Base-by-base conservation (phyloP, 2,113 vertebrate genomes). In the Todiramphus saurophagus region DNA sequence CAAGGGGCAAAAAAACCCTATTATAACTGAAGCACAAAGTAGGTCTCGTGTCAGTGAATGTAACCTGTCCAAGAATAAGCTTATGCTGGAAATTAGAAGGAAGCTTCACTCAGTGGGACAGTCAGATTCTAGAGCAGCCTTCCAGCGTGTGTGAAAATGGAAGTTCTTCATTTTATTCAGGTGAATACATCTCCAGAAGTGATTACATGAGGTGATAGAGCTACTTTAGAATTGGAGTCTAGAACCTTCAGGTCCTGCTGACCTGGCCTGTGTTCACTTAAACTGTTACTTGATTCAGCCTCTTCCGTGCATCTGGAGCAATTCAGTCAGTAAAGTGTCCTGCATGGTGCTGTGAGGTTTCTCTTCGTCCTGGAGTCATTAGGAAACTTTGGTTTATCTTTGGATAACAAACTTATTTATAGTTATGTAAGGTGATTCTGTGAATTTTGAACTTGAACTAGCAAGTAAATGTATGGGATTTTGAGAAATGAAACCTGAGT, bases 1-100 rank as follows among this genome's bases (percentile, higher is more conserved):
- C 3, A 21, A 23, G 28, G 10, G 7, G 9, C 5, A 7, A 9
- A 18, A 30, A 63, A 19, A 11, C 16, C 19, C 18, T 64, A 0
- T 75, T 78, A 17, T 15, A 24, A 15, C 31, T 48, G 27, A 79
- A 92, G 13, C 14, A 14, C 5, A 4, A 53, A 16, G 16, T 44
- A 23, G 5, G 0, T 73, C 20, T 28, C 27, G 5, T 14, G 35
- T 58, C 44, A 35, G 14, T 66, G 46, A 60, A 7, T 28, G 9
- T 44, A 37, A 66, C 13, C 5, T 89, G 21, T 44, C 50, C 41
- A 62, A 53, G 60, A 74, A 53, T 67, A 41, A 68, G 51, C 10
- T 46, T 48, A 16, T 3, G 14, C 10, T 87, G 73, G 16, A 68
- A 67, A 37, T 28, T n/a, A 80, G 46, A 92, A 83, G 68, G 24